phyloP scores from a whole-genome alignment of 1,140 invertebrate species.

The Eufriesea mexicana region DNA sequence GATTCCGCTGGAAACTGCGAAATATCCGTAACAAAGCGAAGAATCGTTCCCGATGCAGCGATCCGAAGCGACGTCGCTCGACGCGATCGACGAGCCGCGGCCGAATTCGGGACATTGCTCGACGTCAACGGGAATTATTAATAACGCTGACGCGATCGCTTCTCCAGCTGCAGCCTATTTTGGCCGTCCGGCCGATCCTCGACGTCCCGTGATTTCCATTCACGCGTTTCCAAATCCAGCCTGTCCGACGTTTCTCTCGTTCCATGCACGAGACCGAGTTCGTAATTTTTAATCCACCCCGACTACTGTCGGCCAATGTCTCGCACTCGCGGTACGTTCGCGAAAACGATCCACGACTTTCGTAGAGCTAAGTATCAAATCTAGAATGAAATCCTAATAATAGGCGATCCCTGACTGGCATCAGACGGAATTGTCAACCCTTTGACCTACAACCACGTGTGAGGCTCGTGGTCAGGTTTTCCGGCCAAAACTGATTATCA shows the following conservation, averaged over 20 bases:
- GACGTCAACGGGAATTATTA: constrained; percentile 56
- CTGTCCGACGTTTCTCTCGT: constrained; percentile 3
- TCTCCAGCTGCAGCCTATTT: constrained; percentile 44
- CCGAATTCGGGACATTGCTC: constrained; percentile 39
- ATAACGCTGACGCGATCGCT: constrained; percentile 58
- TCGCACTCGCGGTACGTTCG: too few species aligned
- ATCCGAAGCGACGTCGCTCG: background rate
- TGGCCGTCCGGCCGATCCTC: constrained; percentile 23
- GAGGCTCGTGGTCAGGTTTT: too few species aligned
- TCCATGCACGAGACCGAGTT: background rate
- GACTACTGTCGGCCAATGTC: too few species aligned
- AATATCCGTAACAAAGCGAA: background rate
- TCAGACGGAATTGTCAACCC: too few species aligned
- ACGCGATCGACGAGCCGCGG: background rate
- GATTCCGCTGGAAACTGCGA: too few species aligned
- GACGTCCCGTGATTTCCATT: background rate
- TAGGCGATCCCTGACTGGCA: too few species aligned
- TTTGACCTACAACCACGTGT: too few species aligned
- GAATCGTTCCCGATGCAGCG: constrained; percentile 20
- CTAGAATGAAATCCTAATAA: too few species aligned
- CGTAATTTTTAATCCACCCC: too few species aligned
- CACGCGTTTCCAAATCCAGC: constrained; percentile 43
- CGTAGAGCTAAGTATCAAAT: too few species aligned
- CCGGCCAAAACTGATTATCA: too few species aligned
- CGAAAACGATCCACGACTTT: too few species aligned